phyloP scores from a whole-genome alignment of 2,888 invertebrate species.

The Kryphioiulus occultus region DNA sequence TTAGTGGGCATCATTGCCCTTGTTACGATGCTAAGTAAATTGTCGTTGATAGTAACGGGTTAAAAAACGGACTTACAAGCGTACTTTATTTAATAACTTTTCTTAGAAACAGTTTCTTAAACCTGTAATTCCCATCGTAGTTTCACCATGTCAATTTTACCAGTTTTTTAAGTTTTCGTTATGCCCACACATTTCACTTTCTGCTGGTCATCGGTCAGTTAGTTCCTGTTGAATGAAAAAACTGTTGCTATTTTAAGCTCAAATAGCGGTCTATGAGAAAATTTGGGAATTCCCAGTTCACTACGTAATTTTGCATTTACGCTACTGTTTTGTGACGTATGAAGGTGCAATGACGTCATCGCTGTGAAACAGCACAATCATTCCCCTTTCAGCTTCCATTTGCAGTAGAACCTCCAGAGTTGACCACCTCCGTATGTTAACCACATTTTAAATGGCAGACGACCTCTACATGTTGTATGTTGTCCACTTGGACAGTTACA shows the following conservation, averaged over 20 bases:
- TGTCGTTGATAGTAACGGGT: background rate
- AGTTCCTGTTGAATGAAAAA: conserved; percentile 26
- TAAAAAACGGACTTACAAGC: background rate
- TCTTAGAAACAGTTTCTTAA: background rate
- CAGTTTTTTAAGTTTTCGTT: background rate
- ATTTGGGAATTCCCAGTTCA: background rate
- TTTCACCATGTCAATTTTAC: background rate
- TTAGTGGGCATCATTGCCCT: background rate
- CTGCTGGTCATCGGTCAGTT: conserved; percentile 3
- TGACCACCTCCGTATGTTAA: no score
- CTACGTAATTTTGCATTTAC: background rate
- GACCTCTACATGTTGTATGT: no score
- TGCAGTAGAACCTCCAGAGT: no score
- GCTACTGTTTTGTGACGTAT: background rate
- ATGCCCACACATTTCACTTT: background rate
- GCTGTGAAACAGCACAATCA: background rate
- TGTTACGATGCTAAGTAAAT: background rate
- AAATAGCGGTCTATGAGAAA: background rate
- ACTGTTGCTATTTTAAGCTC: background rate
- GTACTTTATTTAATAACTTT: background rate
- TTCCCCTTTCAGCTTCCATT: no score
- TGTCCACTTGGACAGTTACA: no score
- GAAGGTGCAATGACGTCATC: background rate
- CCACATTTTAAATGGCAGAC: no score
- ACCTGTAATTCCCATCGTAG: background rate